A percentile compares a stretch with the other conserved stretches of the same genome.
Conservation (phyloP, 2,888 invertebrate genomes). For the Cheilosia scutellata region DNA sequence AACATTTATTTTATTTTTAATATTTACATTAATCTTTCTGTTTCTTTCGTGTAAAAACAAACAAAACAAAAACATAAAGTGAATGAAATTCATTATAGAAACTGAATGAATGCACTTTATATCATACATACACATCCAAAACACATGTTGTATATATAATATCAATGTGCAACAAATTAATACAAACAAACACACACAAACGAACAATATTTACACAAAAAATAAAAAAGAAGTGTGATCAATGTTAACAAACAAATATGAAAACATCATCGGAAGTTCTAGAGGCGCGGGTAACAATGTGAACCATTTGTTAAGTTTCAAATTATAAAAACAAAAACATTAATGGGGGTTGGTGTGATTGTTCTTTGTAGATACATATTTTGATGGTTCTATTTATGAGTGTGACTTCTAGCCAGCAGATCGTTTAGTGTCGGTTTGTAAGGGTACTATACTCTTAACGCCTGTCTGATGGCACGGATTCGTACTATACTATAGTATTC, state of each 20-base stretch:
- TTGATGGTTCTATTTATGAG: no score
- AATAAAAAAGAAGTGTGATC: conserved; percentile 7
- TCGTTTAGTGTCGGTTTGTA: no score
- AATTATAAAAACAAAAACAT: no score
- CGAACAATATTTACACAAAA: conserved; percentile 27
- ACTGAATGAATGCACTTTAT: conserved; percentile 63
- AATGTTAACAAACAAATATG: conserved; percentile 56
- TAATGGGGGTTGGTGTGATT: no score
- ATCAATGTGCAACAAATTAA: conserved; percentile 67
- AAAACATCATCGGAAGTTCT: conserved; percentile 39
- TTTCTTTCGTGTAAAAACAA: conserved; percentile 72
- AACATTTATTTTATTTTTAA: conserved; percentile 63
- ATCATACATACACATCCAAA: conserved; percentile 73
- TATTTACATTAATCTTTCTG: conserved; percentile 73
- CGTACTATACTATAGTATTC: no score
- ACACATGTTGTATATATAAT: conserved; percentile 74
- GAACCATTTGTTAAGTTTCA: conserved; percentile 32
- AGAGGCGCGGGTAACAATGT: conserved; percentile 2
- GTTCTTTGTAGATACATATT: no score
- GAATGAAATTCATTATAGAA: conserved; percentile 62
- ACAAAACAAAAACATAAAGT: conserved; percentile 41
- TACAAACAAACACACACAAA: conserved; percentile 28
- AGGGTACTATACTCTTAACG: no score
- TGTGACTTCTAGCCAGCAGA: no score
- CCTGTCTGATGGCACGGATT: no score